Conservation (phyloP, 2,113 vertebrate species). For the Anseranas semipalmata region DNA sequence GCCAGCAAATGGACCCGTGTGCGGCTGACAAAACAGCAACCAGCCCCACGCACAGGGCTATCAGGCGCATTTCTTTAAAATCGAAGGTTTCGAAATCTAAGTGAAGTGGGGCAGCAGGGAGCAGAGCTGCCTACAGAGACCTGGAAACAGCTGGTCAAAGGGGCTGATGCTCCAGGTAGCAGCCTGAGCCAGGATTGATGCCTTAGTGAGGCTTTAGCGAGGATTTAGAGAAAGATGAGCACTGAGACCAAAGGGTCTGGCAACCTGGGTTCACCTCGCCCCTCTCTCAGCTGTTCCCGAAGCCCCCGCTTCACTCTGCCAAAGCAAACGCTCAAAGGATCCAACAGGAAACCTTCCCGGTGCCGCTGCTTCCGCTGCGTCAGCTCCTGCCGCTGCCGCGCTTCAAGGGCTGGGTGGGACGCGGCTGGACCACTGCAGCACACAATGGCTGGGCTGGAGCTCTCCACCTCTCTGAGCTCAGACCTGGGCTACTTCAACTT, state of each 20-base stretch:
- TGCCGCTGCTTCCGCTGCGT: conserved; percentile 18
- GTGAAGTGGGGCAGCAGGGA: not conserved
- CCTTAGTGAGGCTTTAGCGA: rapidly evolving
- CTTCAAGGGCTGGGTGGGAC: not conserved
- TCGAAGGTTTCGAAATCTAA: not conserved
- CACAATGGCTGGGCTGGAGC: not conserved
- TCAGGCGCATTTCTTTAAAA: not conserved
- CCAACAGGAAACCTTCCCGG: conserved; percentile 26
- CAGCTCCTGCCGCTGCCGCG: not conserved
- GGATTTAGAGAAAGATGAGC: not conserved
- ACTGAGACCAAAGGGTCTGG: not conserved
- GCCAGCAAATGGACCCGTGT: rapidly evolving
- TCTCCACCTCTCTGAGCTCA: not conserved
- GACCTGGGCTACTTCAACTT: not conserved
- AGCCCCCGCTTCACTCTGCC: not conserved
- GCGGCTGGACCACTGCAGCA: not conserved
- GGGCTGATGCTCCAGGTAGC: not conserved
- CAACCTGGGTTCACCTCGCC: rapidly evolving
- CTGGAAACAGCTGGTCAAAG: not conserved
- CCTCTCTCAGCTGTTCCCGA: not conserved
- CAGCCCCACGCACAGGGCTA: not conserved
- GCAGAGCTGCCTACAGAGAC: not conserved
- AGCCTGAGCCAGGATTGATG: not conserved
- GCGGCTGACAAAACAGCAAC: not conserved
- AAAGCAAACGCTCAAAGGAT: not conserved